Conservation (phyloP, 1,140 invertebrate species). For the Drosophila mayri region DNA sequence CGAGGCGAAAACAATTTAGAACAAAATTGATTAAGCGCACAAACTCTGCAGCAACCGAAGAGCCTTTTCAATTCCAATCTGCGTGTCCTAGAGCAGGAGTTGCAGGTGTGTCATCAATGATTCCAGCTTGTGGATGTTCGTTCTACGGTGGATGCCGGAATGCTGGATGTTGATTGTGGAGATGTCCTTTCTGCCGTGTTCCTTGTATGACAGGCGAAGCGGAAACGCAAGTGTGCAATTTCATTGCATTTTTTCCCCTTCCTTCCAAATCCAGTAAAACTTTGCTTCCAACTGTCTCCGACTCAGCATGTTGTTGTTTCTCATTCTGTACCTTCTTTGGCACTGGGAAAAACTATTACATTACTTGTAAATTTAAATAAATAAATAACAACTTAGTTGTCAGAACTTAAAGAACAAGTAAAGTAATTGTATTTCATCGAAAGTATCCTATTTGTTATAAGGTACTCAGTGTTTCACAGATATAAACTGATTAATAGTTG, state of each 20-base stretch:
- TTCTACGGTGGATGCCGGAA: constrained; percentile 6
- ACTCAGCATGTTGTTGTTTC: constrained; percentile 28
- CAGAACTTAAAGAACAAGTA: background rate
- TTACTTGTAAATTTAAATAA: background rate
- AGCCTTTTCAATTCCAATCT: constrained; percentile 68
- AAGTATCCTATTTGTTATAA: background rate
- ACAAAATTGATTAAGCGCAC: constrained; percentile 68
- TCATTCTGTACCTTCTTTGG: constrained; percentile 7
- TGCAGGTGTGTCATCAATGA: constrained; percentile 58
- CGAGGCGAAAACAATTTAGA: constrained; percentile 64
- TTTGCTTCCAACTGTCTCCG: constrained; percentile 59
- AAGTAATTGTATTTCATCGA: background rate
- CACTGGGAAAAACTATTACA: constrained; percentile 2
- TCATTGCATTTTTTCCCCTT: constrained; percentile 67
- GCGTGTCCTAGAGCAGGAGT: constrained; percentile 55
- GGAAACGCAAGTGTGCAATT: constrained; percentile 81
- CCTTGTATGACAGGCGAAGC: constrained; percentile 58
- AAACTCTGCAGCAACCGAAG: constrained; percentile 38
- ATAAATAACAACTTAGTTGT: background rate
- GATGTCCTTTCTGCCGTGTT: constrained; percentile 32
- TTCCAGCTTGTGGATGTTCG: constrained; percentile 21
- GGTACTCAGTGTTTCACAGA: background rate
- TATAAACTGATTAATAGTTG: background rate
- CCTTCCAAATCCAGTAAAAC: constrained; percentile 55
- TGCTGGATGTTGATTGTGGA: constrained; percentile 14